Conservation (phyloP, 2,888 invertebrate species). For the Trisateles emortualis region DNA sequence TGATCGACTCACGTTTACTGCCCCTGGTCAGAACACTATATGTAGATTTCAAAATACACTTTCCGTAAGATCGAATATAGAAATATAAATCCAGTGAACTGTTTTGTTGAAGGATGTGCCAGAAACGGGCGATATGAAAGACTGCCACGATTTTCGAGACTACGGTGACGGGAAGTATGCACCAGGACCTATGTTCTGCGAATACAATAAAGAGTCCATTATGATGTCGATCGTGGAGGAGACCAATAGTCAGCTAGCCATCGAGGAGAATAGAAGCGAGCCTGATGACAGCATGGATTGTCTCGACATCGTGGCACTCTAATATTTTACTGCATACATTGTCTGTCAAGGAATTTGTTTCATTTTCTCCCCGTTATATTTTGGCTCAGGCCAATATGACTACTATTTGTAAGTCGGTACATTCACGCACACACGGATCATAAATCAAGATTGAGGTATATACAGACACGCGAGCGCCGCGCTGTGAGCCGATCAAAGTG, state of each 20-base stretch:
- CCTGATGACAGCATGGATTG: constrained; percentile 49
- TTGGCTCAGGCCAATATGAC: too few relatives aligned
- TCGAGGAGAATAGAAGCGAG: constrained; percentile 64
- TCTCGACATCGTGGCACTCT: constrained; percentile 40
- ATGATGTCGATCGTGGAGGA: constrained; percentile 70
- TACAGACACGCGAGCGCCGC: too few relatives aligned
- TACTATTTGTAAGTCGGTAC: too few relatives aligned
- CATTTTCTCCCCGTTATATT: not conserved
- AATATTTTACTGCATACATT: not conserved
- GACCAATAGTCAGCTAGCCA: constrained; percentile 71
- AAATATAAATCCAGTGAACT: too few relatives aligned
- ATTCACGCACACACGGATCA: too few relatives aligned
- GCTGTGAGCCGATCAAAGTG: too few relatives aligned
- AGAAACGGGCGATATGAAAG: constrained; percentile 46
- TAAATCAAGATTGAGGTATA: too few relatives aligned
- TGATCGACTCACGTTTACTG: too few relatives aligned
- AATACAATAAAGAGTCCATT: constrained; percentile 38
- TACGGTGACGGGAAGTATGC: constrained; percentile 47
- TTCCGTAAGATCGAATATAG: too few relatives aligned
- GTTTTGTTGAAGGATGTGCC: constrained; percentile 51
- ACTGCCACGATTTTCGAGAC: constrained; percentile 55
- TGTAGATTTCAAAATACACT: too few relatives aligned
- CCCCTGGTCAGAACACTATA: too few relatives aligned
- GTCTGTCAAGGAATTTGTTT: not conserved
- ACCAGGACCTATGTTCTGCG: constrained; percentile 26